A percentile compares a stretch with the other conserved stretches of the same genome.
These are phyloP conservation scores for Watsonalla binaria DNA, from an alignment of 2,888 invertebrate genomes.

Conservation along the genomic window DNA sequence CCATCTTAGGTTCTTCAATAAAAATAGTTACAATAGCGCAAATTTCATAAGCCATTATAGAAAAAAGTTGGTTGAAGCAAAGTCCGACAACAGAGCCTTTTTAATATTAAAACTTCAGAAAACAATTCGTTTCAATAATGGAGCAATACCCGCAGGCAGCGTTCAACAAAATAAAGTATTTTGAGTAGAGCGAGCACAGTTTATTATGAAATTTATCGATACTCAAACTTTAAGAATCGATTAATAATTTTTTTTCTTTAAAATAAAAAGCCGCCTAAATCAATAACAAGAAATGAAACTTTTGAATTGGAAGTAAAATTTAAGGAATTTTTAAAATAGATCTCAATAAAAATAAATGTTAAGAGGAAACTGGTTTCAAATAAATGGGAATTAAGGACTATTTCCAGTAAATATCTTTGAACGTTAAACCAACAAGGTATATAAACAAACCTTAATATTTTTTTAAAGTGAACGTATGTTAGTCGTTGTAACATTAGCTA, in stretches of 20 bases:
- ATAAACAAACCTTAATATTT: too few relatives aligned
- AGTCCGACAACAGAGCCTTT: conserved; percentile 43
- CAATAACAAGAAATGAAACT: background rate
- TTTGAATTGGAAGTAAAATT: background rate
- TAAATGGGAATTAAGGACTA: too few relatives aligned
- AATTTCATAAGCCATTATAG: conserved; percentile 34
- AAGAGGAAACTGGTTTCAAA: too few relatives aligned
- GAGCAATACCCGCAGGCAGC: conserved; percentile 54
- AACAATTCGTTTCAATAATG: conserved; percentile 70
- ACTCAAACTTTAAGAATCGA: conserved; percentile 42
- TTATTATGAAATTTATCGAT: conserved; percentile 59
- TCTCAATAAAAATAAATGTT: too few relatives aligned
- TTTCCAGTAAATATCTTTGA: too few relatives aligned
- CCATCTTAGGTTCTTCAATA: background rate
- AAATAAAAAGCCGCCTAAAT: background rate
- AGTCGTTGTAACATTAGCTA: too few relatives aligned
- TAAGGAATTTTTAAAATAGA: too few relatives aligned
- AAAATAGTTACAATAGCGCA: conserved; percentile 18
- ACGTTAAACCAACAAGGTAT: too few relatives aligned
- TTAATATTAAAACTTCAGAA: conserved; percentile 65
- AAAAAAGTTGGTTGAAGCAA: conserved; percentile 35
- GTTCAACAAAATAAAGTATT: conserved; percentile 64
- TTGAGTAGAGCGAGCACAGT: conserved; percentile 50
- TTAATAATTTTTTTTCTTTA: conserved; percentile 37
- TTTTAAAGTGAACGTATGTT: too few relatives aligned